Base-by-base conservation (phyloP, 2,888 invertebrate species). In the Chrysolina americana region DNA sequence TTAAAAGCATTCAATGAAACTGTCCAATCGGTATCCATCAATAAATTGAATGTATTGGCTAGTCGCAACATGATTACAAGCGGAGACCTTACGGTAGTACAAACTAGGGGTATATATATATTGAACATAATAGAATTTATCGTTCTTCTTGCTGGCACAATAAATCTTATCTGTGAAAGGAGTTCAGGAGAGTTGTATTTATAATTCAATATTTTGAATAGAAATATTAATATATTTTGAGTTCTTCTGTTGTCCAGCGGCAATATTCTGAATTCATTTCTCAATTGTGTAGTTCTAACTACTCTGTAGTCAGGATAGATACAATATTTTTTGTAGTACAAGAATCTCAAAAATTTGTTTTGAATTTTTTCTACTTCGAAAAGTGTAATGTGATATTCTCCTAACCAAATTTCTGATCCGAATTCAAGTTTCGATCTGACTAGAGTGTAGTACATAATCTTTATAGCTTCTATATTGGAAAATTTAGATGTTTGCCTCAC, bases 11-110 rank as follows among this genome's bases (percentile, higher is more conserved):
- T 62, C 62, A 28, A 62, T 62, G 13, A 62, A 62, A 62, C 62
- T 62, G 28, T 62, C 62, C 10, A 59, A n/a, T 59, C 19, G 3
- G 19, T 19, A 59, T 59, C 59, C 62, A 62, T 62, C 62, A 62
- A 62, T 62, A n/a, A 62, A 28, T 62, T 62, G 62, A 62, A 62
- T 62, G 28, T 23, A 62, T 62, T 62, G 62, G 62, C 28, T 62
- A 62, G 62, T 53, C 53, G 53, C 59, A 59, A 59, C 59, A 59
- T 59, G 59, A 59, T 59, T 59, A 59, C 19, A 59, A 19, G 62
- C 28, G 28, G 62, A 10, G 62, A 62, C 9, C n/a, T n/a, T n/a
- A n/a, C n/a, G n/a, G n/a, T n/a, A n/a, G n/a, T n/a, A n/a, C n/a
- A n/a, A n/a, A n/a, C n/a, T 13, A 47, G 47, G 6, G 13, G 47